Percentiles rank a stretch among this genome's conserved stretches.
phyloP scores from a whole-genome alignment of 2,797 vertebrate species.

The Okamejei kenojei region DNA sequence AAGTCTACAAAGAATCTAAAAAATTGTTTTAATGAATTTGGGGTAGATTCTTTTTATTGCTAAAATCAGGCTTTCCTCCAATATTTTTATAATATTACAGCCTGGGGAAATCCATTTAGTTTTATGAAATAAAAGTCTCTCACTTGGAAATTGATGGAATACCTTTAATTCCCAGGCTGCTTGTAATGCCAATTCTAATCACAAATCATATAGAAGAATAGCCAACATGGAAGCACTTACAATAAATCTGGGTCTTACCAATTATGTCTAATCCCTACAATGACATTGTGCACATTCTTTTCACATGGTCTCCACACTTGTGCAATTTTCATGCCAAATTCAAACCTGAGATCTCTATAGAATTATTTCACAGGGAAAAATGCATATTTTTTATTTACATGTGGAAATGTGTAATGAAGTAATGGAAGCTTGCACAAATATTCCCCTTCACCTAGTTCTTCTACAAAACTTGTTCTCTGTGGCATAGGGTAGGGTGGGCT shows the following conservation, averaged over 20 bases:
- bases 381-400: not conserved
- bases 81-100: slow-evolving; percentile 23
- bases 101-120: slow-evolving; percentile 11
- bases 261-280: slow-evolving; percentile 18
- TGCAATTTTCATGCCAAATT: slow-evolving; percentile 28
- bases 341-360: not conserved
- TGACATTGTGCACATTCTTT: slow-evolving; percentile 20
- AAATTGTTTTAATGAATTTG: slow-evolving; percentile 27
- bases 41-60: not conserved
- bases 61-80: slow-evolving; percentile 10
- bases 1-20: slow-evolving; percentile 19
- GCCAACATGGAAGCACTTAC: slow-evolving; percentile 33
- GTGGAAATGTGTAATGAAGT: not conserved
- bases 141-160: slow-evolving; percentile 31
- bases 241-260: slow-evolving; percentile 31
- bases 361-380: slow-evolving; percentile 3
- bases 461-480: not conserved
- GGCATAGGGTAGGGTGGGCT: not conserved
- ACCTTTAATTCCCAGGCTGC: slow-evolving; percentile 3
- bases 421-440: not conserved
- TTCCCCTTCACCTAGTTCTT: not conserved
- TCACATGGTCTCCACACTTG: slow-evolving; percentile 20
- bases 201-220: not conserved
- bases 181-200: slow-evolving; percentile 31
- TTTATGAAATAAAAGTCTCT: slow-evolving; percentile 19